A percentile compares a stretch with the other conserved stretches of the same genome.
These are phyloP conservation scores for Cremastobaeus sp. DNA, from an alignment of 2,888 invertebrate species.

Conservation along the genomic window DNA sequence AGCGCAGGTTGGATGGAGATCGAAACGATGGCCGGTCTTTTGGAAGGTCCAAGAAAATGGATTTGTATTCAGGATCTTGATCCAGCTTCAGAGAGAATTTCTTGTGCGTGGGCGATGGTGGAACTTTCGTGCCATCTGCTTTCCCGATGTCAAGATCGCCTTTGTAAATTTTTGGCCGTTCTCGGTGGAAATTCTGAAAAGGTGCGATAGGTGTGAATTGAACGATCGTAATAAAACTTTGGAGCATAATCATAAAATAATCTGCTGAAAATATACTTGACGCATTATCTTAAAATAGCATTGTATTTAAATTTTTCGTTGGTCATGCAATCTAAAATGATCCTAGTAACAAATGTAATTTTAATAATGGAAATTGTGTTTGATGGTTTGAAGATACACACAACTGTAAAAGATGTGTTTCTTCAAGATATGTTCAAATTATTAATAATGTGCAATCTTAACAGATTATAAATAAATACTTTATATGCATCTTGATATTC, in stretches of 20 bases:
- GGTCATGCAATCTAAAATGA: too few species aligned
- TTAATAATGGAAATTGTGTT: too few species aligned
- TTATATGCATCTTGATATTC: slow-evolving; percentile 76
- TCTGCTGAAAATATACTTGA: too few species aligned
- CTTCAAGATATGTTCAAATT: background rate
- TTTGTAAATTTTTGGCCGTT: slow-evolving; percentile 76
- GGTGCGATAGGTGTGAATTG: background rate
- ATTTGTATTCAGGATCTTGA: slow-evolving; percentile 78
- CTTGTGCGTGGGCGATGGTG: slow-evolving; percentile 60
- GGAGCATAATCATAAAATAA: too few species aligned
- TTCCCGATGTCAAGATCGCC: slow-evolving; percentile 76
- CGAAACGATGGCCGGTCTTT: slow-evolving; percentile 68
- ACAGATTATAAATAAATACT: slow-evolving; percentile 57
- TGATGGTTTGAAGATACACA: too few species aligned
- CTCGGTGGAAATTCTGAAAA: slow-evolving; percentile 78
- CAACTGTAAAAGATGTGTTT: background rate
- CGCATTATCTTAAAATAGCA: too few species aligned
- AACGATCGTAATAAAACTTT: background rate
- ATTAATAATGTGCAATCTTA: background rate
- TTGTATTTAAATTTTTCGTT: too few species aligned
- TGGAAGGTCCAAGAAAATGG: slow-evolving; percentile 69
- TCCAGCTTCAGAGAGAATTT: slow-evolving; percentile 74
- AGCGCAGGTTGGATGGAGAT: slow-evolving; percentile 66
- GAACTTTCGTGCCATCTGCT: slow-evolving; percentile 73
- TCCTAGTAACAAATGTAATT: too few species aligned